phyloP scores from a whole-genome alignment of 2,888 invertebrate species.

The Drosophila neonasuta region DNA sequence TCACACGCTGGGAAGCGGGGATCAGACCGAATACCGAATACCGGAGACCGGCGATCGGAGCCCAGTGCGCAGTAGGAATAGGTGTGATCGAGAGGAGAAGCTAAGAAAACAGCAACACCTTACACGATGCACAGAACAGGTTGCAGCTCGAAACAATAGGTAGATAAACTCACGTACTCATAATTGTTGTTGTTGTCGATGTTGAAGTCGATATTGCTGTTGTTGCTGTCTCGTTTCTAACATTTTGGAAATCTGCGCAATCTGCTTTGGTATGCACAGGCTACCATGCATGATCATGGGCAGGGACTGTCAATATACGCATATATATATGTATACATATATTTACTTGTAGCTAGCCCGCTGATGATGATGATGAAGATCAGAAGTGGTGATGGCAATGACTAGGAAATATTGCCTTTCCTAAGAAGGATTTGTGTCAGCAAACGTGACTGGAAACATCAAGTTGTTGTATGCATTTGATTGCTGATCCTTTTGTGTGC shows the following conservation, averaged over 20 bases:
- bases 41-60: conserved; percentile 14
- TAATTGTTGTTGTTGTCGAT: conserved; percentile 46
- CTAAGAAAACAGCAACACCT: conserved; percentile 61
- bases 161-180: conserved; percentile 72
- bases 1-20: conserved; percentile 63
- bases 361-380: conserved; percentile 62
- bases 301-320: conserved; percentile 45
- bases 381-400: conserved; percentile 53
- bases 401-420: conserved; percentile 77
- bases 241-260: conserved; percentile 72
- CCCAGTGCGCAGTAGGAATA: conserved; percentile 49
- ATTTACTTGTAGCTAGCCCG: conserved; percentile 22
- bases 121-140: conserved; percentile 72
- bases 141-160: conserved; percentile 69
- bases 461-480: conserved; percentile 62
- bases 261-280: conserved; percentile 71
- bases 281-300: conserved; percentile 30
- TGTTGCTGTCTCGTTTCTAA: conserved; percentile 57
- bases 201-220: conserved; percentile 7
- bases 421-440: conserved; percentile 78
- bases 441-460: conserved; percentile 74
- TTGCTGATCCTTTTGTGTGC: conserved; percentile 71
- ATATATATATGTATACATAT: not conserved
- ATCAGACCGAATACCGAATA: not conserved
- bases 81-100: conserved; percentile 67